These are phyloP conservation scores for Coleophora flavipennella DNA, from an alignment of 2,888 invertebrate species.

Conservation along the genomic window DNA sequence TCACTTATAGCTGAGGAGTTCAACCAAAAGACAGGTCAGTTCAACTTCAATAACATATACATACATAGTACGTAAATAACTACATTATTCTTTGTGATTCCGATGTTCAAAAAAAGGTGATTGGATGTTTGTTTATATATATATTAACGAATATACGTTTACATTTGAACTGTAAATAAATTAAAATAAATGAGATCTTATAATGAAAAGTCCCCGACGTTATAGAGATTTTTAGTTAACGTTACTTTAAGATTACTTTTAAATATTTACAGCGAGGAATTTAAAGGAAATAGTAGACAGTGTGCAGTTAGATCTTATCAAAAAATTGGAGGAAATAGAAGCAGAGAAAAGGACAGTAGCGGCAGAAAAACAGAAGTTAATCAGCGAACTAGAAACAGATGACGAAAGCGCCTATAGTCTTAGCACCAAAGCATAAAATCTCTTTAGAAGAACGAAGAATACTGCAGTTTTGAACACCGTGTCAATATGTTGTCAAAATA, in stretches of 20 bases:
- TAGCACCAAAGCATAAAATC: background rate
- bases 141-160: no score
- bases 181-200: no score
- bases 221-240: no score
- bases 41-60: background rate
- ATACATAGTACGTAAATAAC: no score
- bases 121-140: no score
- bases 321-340: slow-evolving; percentile 52
- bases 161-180: no score
- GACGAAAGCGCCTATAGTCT: background rate
- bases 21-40: slow-evolving; percentile 58
- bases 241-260: no score
- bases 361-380: background rate
- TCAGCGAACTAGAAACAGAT: background rate
- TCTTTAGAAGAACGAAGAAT: background rate
- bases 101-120: no score
- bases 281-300: slow-evolving; percentile 62
- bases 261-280: slow-evolving; percentile 46
- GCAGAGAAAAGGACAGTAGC: slow-evolving; percentile 30
- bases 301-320: slow-evolving; percentile 57
- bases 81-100: no score
- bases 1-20: slow-evolving; percentile 65
- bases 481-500: slow-evolving; percentile 10
- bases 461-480: background rate
- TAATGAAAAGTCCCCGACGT: no score